These are phyloP conservation scores for Nymphalis io DNA, from an alignment of 1,140 invertebrate genomes.

Conservation along the genomic window DNA sequence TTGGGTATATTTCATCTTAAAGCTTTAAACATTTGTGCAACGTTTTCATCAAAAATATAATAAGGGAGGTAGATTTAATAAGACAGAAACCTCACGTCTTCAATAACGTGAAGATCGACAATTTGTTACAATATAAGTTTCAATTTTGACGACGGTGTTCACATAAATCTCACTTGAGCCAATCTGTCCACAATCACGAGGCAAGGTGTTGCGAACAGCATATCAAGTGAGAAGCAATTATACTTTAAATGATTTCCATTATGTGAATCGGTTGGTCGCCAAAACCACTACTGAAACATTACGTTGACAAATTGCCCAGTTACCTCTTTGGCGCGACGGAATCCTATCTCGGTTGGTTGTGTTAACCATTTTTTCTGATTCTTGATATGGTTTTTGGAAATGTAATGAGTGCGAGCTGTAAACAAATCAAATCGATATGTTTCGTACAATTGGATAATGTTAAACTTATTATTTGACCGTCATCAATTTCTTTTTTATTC, in stretches of 20 bases:
- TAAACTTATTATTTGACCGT: not conserved
- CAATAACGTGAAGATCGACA: constrained; percentile 54
- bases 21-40: no score
- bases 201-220: constrained; percentile 30
- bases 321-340: constrained; percentile 49
- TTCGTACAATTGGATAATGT: not conserved
- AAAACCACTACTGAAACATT: constrained; percentile 59
- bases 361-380: constrained; percentile 63
- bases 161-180: constrained; percentile 58
- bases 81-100: constrained; percentile 38
- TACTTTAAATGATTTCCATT: constrained; percentile 13
- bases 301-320: constrained; percentile 64
- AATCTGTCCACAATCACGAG: constrained; percentile 40
- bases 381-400: constrained; percentile 64
- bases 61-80: not conserved
- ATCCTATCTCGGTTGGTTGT: constrained; percentile 40
- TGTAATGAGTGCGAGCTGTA: constrained; percentile 68
- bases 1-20: no score
- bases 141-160: constrained; percentile 57
- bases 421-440: constrained; percentile 39
- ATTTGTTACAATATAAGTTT: constrained; percentile 64
- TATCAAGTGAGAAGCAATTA: constrained; percentile 38
- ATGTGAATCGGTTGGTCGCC: constrained; percentile 55
- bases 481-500: not conserved
- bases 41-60: not conserved